Evolutionary conservation across 2,888 invertebrate genomes (phyloP).

Genomic region (Hypsopygia costalis): DNA sequence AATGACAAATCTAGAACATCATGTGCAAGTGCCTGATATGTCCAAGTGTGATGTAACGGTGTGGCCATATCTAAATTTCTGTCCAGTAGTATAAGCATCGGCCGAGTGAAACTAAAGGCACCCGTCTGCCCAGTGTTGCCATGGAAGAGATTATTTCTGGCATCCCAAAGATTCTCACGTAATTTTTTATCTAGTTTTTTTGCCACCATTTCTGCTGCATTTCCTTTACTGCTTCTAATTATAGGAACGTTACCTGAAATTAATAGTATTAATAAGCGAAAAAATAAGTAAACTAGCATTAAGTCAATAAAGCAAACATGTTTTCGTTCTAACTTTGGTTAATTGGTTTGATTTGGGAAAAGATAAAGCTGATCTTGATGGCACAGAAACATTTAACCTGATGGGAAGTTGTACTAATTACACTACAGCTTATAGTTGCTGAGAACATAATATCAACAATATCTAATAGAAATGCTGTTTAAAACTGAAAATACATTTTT

Average conservation of each 20-base stretch:
- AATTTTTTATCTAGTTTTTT: constrained; percentile 98
- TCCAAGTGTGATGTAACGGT: constrained; percentile 99
- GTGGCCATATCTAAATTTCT: constrained; percentile 98
- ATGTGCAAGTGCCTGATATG: constrained; percentile 98
- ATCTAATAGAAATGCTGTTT: too few relatives aligned
- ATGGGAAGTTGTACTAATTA: too few relatives aligned
- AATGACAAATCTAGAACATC: constrained; percentile 96
- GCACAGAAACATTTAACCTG: too few relatives aligned
- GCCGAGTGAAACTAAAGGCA: constrained; percentile 93
- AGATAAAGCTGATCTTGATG: too few relatives aligned
- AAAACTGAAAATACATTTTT: too few relatives aligned
- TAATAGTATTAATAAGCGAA: too few relatives aligned
- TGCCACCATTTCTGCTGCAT: constrained; percentile 99
- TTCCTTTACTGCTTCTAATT: constrained; percentile 94
- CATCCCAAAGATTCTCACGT: constrained; percentile 97
- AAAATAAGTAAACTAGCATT: too few relatives aligned
- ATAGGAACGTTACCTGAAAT: constrained; percentile 89
- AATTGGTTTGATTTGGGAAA: too few relatives aligned
- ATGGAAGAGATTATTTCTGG: constrained; percentile 96
- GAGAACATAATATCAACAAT: too few relatives aligned
- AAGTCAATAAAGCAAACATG: too few relatives aligned
- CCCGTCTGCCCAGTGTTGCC: constrained; percentile 89
- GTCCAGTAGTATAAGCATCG: constrained; percentile 94
- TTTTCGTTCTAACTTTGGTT: too few relatives aligned
- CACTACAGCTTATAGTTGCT: too few relatives aligned